Conservation (phyloP, 2,797 vertebrate genomes). For the Tolypeutes matacus region DNA sequence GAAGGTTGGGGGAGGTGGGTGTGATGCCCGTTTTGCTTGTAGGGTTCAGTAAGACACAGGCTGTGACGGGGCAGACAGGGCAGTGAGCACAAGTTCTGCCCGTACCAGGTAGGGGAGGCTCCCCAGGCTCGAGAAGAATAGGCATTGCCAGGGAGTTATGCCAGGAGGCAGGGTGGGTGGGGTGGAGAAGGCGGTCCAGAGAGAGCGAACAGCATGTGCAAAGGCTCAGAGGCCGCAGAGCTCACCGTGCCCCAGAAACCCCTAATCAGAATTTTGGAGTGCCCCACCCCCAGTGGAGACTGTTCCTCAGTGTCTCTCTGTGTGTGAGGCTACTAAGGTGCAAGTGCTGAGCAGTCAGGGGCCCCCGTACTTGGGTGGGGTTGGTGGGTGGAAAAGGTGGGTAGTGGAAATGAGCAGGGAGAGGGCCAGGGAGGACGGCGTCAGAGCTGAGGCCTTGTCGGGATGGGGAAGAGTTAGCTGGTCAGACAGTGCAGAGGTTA, state of each 20-base stretch:
- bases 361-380: neutral
- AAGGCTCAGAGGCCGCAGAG: neutral
- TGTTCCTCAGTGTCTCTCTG: neutral
- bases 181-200: neutral
- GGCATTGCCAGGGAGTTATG: neutral
- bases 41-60: neutral
- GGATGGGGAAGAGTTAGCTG: too few relatives aligned
- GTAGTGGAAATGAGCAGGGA: neutral
- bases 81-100: neutral
- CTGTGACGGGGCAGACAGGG: neutral
- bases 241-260: rapidly evolving
- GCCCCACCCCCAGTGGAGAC: neutral
- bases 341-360: neutral
- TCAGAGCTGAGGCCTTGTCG: neutral
- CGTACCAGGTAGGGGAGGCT: neutral
- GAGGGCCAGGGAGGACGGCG: neutral
- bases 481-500: neutral
- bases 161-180: neutral
- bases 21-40: neutral
- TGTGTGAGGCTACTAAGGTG: neutral
- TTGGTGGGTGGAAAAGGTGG: neutral
- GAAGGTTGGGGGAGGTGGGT: rapidly evolving
- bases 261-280: neutral
- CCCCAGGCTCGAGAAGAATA: neutral
- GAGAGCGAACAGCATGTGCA: neutral